phyloP scores from a whole-genome alignment of 2,888 invertebrate genomes.

The Galerucella nymphaeae region DNA sequence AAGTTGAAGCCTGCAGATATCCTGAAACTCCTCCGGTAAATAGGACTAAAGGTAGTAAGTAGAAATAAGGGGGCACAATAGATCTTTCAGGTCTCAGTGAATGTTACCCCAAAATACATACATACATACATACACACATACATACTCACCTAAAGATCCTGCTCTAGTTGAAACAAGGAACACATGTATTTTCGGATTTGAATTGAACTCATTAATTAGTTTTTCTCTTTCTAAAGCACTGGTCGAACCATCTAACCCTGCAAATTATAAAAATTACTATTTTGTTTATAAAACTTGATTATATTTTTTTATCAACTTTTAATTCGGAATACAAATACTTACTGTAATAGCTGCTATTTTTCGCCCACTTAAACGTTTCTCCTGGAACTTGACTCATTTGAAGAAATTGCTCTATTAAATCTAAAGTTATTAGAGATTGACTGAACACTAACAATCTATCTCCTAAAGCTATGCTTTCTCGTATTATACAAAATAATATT shows the following conservation, averaged over 20 bases:
- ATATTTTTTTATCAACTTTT: too few relatives aligned
- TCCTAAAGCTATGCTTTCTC: conserved; percentile 86
- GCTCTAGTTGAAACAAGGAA: conserved; percentile 97
- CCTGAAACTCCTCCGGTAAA: too few relatives aligned
- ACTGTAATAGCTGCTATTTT: conserved; percentile 91
- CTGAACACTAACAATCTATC: conserved; percentile 96
- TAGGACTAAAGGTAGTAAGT: too few relatives aligned
- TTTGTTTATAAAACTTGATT: neutral
- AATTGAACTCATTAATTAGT: conserved; percentile 95
- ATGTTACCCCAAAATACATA: too few relatives aligned
- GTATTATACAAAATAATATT: conserved; percentile 89
- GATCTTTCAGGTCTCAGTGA: too few relatives aligned
- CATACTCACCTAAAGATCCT: conserved; percentile 76
- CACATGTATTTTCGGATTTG: conserved; percentile 84
- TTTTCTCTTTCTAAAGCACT: conserved; percentile 94
- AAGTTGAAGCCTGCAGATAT: too few relatives aligned
- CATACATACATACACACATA: too few relatives aligned
- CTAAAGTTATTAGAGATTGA: conserved; percentile 94
- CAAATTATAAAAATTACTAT: conserved; percentile 19
- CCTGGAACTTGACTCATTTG: conserved; percentile 78
- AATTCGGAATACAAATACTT: conserved; percentile 65
- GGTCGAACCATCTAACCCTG: conserved; percentile 95
- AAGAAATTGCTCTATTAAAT: conserved; percentile 94
- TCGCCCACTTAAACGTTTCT: conserved; percentile 81
- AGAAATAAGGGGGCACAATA: too few relatives aligned